Evolutionary conservation across 2,113 vertebrate species (phyloP).

Genomic region (Helogale parvula): DNA sequence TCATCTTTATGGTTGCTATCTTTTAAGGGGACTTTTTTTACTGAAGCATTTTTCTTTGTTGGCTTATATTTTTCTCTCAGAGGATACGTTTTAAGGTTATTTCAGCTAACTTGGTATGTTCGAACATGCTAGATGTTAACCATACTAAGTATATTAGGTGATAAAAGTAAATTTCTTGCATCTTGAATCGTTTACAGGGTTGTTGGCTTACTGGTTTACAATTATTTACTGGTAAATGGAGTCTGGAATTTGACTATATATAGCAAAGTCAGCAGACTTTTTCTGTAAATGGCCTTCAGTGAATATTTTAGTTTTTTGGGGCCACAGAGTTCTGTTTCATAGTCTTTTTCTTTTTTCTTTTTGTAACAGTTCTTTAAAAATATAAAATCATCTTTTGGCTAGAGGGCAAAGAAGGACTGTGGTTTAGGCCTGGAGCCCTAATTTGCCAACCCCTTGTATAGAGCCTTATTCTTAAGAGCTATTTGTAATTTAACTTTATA

Average conservation of each 20-base stretch:
- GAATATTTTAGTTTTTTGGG: not conserved
- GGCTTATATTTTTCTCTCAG: constrained; percentile 6
- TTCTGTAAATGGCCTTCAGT: not conserved
- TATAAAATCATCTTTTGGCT: not conserved
- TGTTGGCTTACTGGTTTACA: not conserved
- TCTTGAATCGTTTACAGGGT: not conserved
- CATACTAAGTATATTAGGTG: not conserved
- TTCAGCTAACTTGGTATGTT: not conserved
- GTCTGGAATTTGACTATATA: not conserved
- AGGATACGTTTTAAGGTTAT: constrained; percentile 42
- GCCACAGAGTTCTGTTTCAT: not conserved
- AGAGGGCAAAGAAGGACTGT: not conserved
- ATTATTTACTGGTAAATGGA: constrained; percentile 8
- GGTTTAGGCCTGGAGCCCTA: not conserved
- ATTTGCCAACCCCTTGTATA: not conserved
- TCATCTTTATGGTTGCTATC: not conserved
- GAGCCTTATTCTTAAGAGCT: not conserved
- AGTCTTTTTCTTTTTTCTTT: not conserved
- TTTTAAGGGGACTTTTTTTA: not conserved
- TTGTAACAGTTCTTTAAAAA: not conserved
- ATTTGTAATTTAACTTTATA: not conserved
- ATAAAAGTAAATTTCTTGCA: not conserved
- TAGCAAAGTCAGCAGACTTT: not conserved
- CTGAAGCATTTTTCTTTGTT: not conserved
- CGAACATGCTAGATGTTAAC: not conserved